These are phyloP conservation scores for Diglossa cyanea DNA, from an alignment of 2,797 vertebrate species.

Conservation along the genomic window DNA sequence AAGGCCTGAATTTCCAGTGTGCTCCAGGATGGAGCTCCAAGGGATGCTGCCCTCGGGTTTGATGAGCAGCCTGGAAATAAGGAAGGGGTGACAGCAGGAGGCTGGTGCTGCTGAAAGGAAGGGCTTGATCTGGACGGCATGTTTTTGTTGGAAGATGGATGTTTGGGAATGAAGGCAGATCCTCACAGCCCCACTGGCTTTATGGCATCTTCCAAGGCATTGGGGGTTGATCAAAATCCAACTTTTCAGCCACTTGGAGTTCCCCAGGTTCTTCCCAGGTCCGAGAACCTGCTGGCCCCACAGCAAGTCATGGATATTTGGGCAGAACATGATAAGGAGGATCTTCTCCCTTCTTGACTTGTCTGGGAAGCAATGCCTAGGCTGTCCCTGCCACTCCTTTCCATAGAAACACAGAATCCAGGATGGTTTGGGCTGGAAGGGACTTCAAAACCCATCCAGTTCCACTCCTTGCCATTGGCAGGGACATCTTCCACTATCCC, in stretches of 20 bases:
- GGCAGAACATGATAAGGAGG: accelerated
- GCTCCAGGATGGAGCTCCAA: accelerated
- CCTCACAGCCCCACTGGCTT: not conserved
- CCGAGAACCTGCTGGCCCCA: too few relatives aligned
- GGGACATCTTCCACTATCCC: not conserved
- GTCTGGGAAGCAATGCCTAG: not conserved
- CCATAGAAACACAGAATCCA: not conserved
- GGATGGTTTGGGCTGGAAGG: not conserved
- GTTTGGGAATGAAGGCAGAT: not conserved
- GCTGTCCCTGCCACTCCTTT: not conserved
- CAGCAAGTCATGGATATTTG: not conserved
- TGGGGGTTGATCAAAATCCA: not conserved
- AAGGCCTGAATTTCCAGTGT: not conserved
- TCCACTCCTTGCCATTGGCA: not conserved
- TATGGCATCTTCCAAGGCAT: not conserved
- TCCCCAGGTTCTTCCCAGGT: not conserved
- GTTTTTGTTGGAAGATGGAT: not conserved
- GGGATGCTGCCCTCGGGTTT: not conserved
- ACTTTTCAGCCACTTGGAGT: not conserved
- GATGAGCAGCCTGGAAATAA: not conserved
- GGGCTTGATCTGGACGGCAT: not conserved
- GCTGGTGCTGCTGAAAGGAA: not conserved
- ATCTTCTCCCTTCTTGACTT: not conserved
- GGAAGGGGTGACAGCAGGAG: not conserved
- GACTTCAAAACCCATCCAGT: not conserved